These are phyloP conservation scores for Bombus pyrosoma DNA, from an alignment of 1,140 invertebrate species.

Conservation along the genomic window DNA sequence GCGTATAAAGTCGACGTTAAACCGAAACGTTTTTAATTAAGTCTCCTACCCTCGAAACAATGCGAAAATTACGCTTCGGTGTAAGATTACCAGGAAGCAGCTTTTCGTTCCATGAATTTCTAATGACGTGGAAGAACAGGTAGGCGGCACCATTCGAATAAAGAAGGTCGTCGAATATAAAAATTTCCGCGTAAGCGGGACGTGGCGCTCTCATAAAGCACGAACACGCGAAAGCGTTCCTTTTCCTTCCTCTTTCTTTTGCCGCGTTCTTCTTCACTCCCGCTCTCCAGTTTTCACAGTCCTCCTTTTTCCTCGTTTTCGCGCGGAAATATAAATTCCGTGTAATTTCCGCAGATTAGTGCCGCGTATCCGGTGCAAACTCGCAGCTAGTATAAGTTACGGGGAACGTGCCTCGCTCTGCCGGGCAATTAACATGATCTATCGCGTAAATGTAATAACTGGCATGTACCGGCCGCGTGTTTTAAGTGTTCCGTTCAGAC, in stretches of 20 bases:
- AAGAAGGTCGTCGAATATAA: conserved; percentile 24
- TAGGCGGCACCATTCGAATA: conserved; percentile 21
- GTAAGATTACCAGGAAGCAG: background rate
- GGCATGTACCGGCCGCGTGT: conserved; percentile 68
- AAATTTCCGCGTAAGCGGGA: conserved; percentile 33
- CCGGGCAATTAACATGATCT: conserved; percentile 79
- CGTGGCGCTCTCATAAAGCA: conserved; percentile 43
- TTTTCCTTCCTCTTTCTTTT: background rate
- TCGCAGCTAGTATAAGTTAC: conserved; percentile 73
- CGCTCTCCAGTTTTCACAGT: background rate
- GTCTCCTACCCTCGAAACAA: background rate
- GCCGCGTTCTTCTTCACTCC: background rate
- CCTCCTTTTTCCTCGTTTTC: background rate
- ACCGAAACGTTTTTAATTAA: conserved; percentile 39
- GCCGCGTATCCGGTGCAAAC: conserved; percentile 64
- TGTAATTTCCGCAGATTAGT: conserved; percentile 75
- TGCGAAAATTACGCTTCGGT: background rate
- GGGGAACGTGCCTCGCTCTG: conserved; percentile 75
- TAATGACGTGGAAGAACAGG: background rate
- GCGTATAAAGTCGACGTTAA: background rate
- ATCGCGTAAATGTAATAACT: conserved; percentile 78
- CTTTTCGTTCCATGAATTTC: conserved; percentile 27
- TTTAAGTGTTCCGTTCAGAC: conserved; percentile 73
- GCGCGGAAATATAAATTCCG: conserved; percentile 58
- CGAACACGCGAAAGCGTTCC: background rate